Conservation (phyloP, 2,797 vertebrate genomes). For the Acrossocheilus fasciatus region DNA sequence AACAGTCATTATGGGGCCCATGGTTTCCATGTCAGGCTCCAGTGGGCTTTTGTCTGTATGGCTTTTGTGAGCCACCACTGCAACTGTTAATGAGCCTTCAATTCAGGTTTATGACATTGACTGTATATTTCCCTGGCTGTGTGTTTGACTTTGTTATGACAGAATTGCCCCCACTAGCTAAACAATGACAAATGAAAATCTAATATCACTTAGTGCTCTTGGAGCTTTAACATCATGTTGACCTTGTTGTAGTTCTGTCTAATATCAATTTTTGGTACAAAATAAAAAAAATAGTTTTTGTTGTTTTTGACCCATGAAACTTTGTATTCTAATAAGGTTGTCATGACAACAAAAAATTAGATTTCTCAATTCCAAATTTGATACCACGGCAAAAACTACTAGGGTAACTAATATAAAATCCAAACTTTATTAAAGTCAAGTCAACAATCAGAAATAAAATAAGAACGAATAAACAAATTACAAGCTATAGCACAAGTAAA, state of each 20-base stretch:
- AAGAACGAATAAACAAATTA: neutral
- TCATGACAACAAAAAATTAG: neutral
- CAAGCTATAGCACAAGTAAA: neutral
- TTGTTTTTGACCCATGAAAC: neutral
- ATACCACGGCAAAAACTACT: neutral
- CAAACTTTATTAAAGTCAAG: neutral
- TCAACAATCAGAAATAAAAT: neutral
- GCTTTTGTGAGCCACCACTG: conserved; percentile 38
- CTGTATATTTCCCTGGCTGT: conserved; percentile 10
- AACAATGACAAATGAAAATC: conserved; percentile 44
- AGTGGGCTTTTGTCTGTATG: conserved; percentile 32
- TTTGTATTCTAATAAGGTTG: neutral
- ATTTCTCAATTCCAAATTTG: neutral
- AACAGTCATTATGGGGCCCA: conserved; percentile 6
- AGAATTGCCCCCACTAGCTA: conserved; percentile 23
- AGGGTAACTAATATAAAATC: neutral
- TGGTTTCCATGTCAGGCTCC: conserved; percentile 16
- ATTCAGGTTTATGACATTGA: conserved; percentile 44
- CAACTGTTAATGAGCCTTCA: conserved; percentile 45
- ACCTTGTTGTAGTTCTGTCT: neutral
- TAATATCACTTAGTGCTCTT: conserved; percentile 30
- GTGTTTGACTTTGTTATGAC: conserved; percentile 47
- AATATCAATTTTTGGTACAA: neutral
- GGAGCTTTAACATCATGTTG: neutral
- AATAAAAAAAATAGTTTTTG: neutral